Base-by-base conservation (phyloP, 2,888 invertebrate species). In the Epirrhoe tristata region DNA sequence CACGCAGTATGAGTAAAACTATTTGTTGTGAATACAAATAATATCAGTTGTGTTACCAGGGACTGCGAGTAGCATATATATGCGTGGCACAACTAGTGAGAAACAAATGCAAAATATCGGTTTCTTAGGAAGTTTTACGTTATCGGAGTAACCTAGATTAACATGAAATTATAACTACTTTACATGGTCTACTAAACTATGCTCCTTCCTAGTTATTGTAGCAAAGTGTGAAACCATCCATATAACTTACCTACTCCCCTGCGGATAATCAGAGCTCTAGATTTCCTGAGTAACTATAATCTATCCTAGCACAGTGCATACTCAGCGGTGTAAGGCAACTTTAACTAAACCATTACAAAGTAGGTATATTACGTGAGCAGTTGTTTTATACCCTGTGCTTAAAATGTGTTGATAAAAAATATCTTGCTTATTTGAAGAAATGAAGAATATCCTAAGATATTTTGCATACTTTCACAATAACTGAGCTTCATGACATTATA, bases 231-330 rank as follows among this genome's bases (percentile, higher is more conserved):
- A 58, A 63, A 46, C 58, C 52, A 52, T 59, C 67, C 51, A 55
- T 63, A 16, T 59, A 50, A 50, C 46, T 48, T 54, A 58, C 32
- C n/a, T 34, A 24, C 43, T 63, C 67, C 31, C 59, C 3, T 12
- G 51, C 31, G 67, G 17, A 51, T 63, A 63, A 63, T 63, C 67
- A 67, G 46, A 16, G 36, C 62, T 51, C 58, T 52, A 52, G 52
- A 59, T 56, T 67, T 63, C 63, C 63, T 63, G 63, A 16, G 55
- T 46, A 36, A 36, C 46, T 53, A 62, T 53, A 24, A 58, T 50
- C 43, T 50, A 46, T 32, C 52, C 5, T 50, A 50, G 62, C 55
- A 24, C 14, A 52, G 53, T 53, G 46, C 36, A 31, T 60, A 31
- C 39, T 12, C 39, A 12, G 12, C 39, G 39, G 39, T 43, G 12